Conservation (phyloP, 2,888 invertebrate genomes). For the Physocephala rufipes region DNA sequence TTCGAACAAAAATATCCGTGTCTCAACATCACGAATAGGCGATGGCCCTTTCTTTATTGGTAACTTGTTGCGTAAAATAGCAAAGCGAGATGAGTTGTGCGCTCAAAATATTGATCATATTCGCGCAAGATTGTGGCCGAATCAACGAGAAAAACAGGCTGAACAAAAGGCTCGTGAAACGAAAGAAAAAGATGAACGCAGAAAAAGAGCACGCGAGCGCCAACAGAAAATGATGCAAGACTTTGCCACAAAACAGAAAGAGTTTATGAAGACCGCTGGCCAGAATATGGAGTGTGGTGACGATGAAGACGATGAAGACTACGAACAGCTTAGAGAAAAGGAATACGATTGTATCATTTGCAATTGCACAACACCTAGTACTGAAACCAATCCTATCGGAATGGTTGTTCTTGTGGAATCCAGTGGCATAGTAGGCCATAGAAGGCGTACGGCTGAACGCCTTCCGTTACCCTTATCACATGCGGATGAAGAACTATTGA, state of each 20-base stretch:
- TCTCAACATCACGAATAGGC: constrained; percentile 70
- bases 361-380: constrained; percentile 87
- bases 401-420: constrained; percentile 86
- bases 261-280: constrained; percentile 86
- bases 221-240: constrained; percentile 93
- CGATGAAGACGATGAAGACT: constrained; percentile 70
- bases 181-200: constrained; percentile 83
- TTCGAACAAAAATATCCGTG: constrained; percentile 53
- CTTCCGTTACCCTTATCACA: constrained; percentile 71
- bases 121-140: constrained; percentile 81
- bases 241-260: constrained; percentile 89
- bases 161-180: constrained; percentile 73
- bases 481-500: constrained; percentile 70
- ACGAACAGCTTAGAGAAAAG: constrained; percentile 71
- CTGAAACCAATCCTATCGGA: constrained; percentile 85
- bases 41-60: constrained; percentile 91
- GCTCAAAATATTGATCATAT: constrained; percentile 76
- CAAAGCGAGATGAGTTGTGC: constrained; percentile 75
- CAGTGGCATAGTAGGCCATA: constrained; percentile 88
- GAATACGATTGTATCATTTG: constrained; percentile 97
- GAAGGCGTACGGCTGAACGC: constrained; percentile 66
- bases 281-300: constrained; percentile 68
- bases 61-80: constrained; percentile 79
- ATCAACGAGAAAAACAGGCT: constrained; percentile 80
- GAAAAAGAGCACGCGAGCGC: constrained; percentile 84